Percentiles rank a stretch among this genome's conserved stretches.
phyloP scores from a whole-genome alignment of 64 coral and sea anemone species.

The Montipora cactus region DNA sequence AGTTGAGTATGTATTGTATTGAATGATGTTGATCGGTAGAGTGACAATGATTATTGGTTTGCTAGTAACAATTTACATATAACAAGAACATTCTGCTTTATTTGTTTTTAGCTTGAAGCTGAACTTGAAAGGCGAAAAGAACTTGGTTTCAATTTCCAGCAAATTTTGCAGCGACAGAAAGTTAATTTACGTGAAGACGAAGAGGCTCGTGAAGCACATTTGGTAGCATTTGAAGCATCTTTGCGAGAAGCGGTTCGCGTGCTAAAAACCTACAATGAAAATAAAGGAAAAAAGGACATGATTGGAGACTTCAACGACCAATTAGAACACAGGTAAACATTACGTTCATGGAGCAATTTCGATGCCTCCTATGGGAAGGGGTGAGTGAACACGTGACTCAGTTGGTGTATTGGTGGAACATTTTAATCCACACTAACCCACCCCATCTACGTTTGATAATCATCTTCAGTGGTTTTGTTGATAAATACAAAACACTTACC shows the following conservation, averaged over 20 bases:
- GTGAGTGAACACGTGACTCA: neutral
- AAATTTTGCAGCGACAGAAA: constrained; percentile 85
- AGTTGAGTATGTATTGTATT: too few species aligned
- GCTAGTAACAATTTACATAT: too few species aligned
- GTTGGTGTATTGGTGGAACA: too few species aligned
- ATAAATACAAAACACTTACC: neutral
- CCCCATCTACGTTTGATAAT: neutral
- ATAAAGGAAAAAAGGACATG: constrained; percentile 63
- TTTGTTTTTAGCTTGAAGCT: constrained; percentile 75
- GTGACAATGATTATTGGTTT: neutral
- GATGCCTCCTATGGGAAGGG: neutral
- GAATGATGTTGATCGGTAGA: neutral
- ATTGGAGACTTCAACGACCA: constrained; percentile 86
- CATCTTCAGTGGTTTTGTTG: neutral
- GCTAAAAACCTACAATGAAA: constrained; percentile 78
- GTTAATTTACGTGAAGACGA: constrained; percentile 89
- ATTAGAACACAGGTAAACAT: constrained; percentile 84
- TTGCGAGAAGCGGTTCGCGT: constrained; percentile 88
- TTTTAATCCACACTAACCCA: too few species aligned
- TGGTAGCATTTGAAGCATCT: constrained; percentile 86
- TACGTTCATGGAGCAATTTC: too few species aligned
- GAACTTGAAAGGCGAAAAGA: constrained; percentile 96
- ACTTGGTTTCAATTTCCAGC: constrained; percentile 96
- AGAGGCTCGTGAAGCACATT: constrained; percentile 88
- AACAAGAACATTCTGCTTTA: neutral